These are phyloP conservation scores for Phalacrocorax pelagicus DNA, from an alignment of 2,113 vertebrate genomes.

Conservation along the genomic window DNA sequence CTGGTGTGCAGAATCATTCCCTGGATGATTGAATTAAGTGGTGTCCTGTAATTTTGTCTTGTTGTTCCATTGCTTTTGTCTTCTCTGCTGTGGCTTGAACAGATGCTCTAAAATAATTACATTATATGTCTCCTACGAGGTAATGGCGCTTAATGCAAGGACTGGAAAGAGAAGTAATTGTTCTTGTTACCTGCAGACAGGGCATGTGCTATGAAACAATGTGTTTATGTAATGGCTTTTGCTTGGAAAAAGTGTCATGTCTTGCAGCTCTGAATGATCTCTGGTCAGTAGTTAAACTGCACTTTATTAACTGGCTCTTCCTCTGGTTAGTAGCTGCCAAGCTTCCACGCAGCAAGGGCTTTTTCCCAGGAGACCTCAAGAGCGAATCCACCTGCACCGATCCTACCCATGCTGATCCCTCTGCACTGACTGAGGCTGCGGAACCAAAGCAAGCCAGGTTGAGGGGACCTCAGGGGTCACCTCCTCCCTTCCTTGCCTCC, in stretches of 20 bases:
- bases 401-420: neutral
- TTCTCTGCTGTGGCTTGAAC: slow-evolving; percentile 15
- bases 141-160: neutral
- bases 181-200: slow-evolving; percentile 2
- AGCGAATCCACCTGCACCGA: neutral
- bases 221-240: neutral
- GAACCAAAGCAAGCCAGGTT: neutral
- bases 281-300: neutral
- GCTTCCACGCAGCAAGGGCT: neutral
- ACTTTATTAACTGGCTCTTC: neutral
- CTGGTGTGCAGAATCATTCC: slow-evolving; percentile 6
- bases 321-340: neutral
- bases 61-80: slow-evolving; percentile 11
- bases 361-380: neutral
- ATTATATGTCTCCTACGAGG: neutral
- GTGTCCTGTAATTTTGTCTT: slow-evolving; percentile 31
- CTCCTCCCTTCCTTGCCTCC: neutral
- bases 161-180: neutral
- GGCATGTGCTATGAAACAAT: neutral
- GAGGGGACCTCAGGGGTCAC: neutral
- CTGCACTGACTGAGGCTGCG: neutral
- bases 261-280: neutral
- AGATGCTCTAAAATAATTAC: slow-evolving; percentile 25
- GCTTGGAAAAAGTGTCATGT: neutral
- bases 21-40: slow-evolving; percentile 23